phyloP scores from a whole-genome alignment of 1,140 invertebrate species.

The Conopomorpha cramerella region DNA sequence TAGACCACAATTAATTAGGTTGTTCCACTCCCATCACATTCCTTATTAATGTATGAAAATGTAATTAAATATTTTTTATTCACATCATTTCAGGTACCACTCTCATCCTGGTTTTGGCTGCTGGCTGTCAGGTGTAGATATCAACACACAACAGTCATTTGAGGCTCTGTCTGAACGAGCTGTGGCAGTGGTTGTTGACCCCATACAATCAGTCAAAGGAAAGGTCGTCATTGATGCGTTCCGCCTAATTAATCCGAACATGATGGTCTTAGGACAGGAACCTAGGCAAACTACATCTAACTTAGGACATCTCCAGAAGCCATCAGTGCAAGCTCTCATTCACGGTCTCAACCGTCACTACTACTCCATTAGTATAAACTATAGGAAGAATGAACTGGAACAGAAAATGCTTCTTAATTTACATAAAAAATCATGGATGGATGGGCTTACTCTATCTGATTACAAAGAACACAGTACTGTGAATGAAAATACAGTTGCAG shows the following conservation, averaged over 20 bases:
- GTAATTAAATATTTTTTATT: too few relatives aligned
- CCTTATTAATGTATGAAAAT: too few relatives aligned
- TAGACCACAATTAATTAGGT: too few relatives aligned
- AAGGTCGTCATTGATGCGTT: constrained; percentile 96
- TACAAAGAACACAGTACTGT: constrained; percentile 93
- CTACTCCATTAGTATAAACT: constrained; percentile 99
- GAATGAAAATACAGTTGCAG: constrained; percentile 90
- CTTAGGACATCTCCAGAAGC: constrained; percentile 97
- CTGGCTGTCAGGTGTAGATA: constrained; percentile 99
- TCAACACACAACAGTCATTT: constrained; percentile 99
- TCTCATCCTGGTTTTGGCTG: constrained; percentile 99
- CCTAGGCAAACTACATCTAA: constrained; percentile 99
- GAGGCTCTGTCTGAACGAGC: constrained; percentile 97
- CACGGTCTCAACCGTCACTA: constrained; percentile 99
- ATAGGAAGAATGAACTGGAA: constrained; percentile 97
- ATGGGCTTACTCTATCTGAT: constrained; percentile 93
- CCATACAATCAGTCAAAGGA: constrained; percentile 98
- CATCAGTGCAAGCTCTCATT: constrained; percentile 98
- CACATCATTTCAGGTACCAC: constrained; percentile 74
- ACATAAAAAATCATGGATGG: constrained; percentile 99
- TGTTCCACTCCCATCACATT: too few relatives aligned
- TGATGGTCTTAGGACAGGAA: constrained; percentile 98
- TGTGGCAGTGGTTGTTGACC: constrained; percentile 99
- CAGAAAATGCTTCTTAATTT: constrained; percentile 99
- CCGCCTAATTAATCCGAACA: constrained; percentile 97